Conservation (phyloP, 2,888 invertebrate genomes). For the Nephrotoma flavescens region DNA sequence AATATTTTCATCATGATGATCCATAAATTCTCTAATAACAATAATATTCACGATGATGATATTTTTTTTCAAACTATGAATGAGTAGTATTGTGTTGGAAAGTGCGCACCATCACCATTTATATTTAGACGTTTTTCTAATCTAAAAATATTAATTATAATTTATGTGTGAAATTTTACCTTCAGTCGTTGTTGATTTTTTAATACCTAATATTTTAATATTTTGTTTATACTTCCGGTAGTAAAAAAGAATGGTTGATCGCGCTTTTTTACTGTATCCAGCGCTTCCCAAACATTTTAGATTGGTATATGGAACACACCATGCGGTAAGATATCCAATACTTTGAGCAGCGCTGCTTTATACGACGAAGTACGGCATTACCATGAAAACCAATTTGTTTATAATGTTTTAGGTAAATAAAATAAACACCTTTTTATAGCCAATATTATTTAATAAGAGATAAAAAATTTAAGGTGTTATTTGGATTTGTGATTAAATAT, state of each 20-base stretch:
- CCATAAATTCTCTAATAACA: background rate
- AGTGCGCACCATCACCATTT: background rate
- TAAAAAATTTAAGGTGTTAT: background rate
- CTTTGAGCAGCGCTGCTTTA: too few relatives aligned
- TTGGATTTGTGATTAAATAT: background rate
- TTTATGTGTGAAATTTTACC: background rate
- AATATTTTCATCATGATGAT: background rate
- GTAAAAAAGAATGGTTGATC: too few relatives aligned
- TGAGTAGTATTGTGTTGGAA: background rate
- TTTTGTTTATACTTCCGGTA: too few relatives aligned
- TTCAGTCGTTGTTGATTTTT: background rate
- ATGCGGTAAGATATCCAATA: too few relatives aligned
- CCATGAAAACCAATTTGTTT: too few relatives aligned
- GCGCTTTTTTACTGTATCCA: too few relatives aligned
- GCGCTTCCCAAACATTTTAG: too few relatives aligned
- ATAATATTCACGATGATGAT: background rate
- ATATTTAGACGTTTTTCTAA: background rate
- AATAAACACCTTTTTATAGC: background rate
- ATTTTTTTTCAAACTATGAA: background rate
- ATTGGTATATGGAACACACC: too few relatives aligned
- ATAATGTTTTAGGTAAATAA: background rate
- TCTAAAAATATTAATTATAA: background rate
- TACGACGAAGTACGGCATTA: too few relatives aligned
- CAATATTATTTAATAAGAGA: background rate
- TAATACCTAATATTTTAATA: background rate